Base-by-base conservation (phyloP, 2,113 vertebrate genomes). In the Trematomus loennbergii region DNA sequence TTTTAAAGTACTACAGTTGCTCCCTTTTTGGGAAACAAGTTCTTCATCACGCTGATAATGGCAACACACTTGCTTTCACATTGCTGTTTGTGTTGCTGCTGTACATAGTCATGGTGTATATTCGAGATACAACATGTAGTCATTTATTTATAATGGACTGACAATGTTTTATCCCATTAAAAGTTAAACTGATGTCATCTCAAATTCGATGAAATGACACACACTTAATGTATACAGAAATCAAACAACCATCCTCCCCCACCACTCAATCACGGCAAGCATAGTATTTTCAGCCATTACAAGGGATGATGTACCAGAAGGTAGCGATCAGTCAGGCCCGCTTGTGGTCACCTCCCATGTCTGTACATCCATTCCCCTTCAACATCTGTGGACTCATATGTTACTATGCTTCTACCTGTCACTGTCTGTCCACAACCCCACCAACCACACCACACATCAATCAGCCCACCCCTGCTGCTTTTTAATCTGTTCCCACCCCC, bases 401-500 rank as follows among this genome's bases (percentile, higher is more conserved):
- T 89, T 87, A 81, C 87, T 82, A 84, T 83, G 81, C 67, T 45
- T 66, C 75, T 88, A 87, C 88, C 83, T 82, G 91, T 88, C 89
- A 87, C 60, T 83, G 85, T 90, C 91, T 86, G 66, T 89, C 86
- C 78, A 77, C 83, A 46, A 53, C 80, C 53, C 63, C 67, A 53
- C 74, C 82, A 76, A 48, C 77, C 82, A 59, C 60, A 66, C 75
- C 75, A 81, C 75, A 79, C 88, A 94, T 91, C 92, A 86, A 92
- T 93, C 90, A 92, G 72, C 70, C 72, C 62, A 76, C 75, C 83
- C 87, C 83, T 73, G 82, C 86, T 90, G 91, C 62, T 90, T 93
- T 90, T 91, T 90, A 92, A 94, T 92, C 86, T 86, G 84, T 81
- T 83, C 67, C 76, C 75, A 73, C 81, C 85, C 87, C 87, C 75